Evolutionary conservation across 2,113 vertebrate species (phyloP).

Genomic region (Gymnorhina tibicen): DNA sequence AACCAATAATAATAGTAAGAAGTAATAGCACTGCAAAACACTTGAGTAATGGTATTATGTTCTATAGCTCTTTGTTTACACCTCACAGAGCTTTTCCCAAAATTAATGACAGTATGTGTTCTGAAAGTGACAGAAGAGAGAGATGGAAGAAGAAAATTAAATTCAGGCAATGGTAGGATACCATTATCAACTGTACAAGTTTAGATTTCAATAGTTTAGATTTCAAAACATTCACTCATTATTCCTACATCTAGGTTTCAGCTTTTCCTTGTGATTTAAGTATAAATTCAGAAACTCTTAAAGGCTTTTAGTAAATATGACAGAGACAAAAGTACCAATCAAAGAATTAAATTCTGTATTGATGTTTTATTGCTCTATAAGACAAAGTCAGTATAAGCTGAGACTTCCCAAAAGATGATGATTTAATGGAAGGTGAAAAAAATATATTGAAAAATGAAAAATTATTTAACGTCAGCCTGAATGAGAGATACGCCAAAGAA

Average conservation of each 20-base stretch:
- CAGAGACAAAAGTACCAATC: background rate
- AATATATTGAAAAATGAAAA: background rate
- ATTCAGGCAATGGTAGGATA: background rate
- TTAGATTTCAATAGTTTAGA: background rate
- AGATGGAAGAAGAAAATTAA: conserved; percentile 4
- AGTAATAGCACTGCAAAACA: background rate
- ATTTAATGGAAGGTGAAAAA: background rate
- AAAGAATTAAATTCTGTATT: background rate
- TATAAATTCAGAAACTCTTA: background rate
- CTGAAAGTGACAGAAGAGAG: background rate
- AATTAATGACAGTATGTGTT: background rate
- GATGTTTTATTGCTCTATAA: background rate
- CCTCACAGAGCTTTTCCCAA: background rate
- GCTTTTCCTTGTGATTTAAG: background rate
- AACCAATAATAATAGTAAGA: background rate
- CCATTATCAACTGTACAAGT: background rate
- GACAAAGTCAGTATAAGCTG: background rate
- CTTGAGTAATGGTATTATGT: background rate
- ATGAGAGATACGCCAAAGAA: background rate
- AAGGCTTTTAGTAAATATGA: background rate
- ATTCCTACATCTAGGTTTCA: background rate
- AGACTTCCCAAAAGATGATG: background rate
- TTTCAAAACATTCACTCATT: background rate
- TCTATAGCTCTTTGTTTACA: background rate
- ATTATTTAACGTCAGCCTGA: background rate